Conservation (phyloP, 2,888 invertebrate species). For the Coleophora deauratella region DNA sequence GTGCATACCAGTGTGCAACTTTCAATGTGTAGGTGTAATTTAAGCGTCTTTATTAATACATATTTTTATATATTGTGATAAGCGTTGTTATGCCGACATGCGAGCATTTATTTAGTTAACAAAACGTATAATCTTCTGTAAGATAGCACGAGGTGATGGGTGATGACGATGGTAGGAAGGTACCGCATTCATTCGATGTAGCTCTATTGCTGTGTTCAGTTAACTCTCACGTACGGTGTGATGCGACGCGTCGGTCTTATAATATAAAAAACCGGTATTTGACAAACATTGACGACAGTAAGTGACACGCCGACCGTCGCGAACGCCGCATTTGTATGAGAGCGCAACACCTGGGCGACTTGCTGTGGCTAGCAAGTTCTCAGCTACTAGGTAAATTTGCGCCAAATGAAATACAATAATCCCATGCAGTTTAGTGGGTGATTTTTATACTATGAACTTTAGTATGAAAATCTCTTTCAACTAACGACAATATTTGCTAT, state of each 20-base stretch:
- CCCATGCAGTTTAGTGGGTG: constrained; percentile 59
- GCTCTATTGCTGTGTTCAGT: no score
- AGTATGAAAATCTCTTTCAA: constrained; percentile 70
- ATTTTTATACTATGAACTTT: constrained; percentile 57
- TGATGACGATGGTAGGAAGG: constrained; percentile 45
- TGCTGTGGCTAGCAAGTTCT: constrained; percentile 67
- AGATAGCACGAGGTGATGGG: constrained; percentile 45
- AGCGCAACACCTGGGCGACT: constrained; percentile 66
- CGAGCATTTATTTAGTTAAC: constrained; percentile 70
- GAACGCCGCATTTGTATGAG: no score
- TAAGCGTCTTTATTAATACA: constrained; percentile 72
- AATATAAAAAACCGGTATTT: no score
- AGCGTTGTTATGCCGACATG: constrained; percentile 70
- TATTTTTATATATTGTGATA: constrained; percentile 74
- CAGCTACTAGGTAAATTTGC: constrained; percentile 52
- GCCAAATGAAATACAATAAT: constrained; percentile 38
- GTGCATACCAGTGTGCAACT: constrained; percentile 66
- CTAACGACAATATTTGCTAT: constrained; percentile 49
- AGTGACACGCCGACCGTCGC: no score
- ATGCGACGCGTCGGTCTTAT: no score
- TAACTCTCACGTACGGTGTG: no score
- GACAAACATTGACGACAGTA: no score
- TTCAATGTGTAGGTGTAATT: constrained; percentile 67
- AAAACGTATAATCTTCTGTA: constrained; percentile 39
- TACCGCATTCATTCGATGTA: no score